These are phyloP conservation scores for Acanthosoma haemorrhoidale DNA, from an alignment of 2,888 invertebrate genomes.

Conservation along the genomic window DNA sequence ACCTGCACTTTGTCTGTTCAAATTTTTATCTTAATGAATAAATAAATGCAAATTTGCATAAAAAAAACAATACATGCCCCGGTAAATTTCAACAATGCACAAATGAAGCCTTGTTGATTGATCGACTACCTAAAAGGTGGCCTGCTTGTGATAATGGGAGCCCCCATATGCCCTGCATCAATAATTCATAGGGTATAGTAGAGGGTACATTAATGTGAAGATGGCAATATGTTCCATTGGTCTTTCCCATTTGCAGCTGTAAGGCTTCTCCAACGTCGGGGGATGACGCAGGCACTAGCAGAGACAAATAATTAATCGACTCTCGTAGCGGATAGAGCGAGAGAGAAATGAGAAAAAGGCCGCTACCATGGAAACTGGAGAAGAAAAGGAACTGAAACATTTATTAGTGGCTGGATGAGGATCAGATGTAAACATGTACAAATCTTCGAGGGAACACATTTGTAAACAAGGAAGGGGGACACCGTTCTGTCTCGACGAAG, in stretches of 20 bases:
- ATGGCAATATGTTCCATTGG: slow-evolving; percentile 10
- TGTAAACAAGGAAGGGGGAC: slow-evolving; percentile 21
- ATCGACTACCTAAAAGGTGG: not conserved
- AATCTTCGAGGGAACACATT: slow-evolving; percentile 19
- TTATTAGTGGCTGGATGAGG: slow-evolving; percentile 14
- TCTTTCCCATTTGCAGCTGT: slow-evolving; percentile 3
- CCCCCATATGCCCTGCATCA: not conserved
- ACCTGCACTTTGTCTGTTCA: no score
- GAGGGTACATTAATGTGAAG: not conserved
- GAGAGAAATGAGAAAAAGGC: slow-evolving; percentile 1
- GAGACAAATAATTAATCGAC: slow-evolving; percentile 6
- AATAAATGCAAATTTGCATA: no score
- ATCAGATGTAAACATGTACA: slow-evolving; percentile 25
- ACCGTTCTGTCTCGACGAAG: no score
- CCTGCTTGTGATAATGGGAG: not conserved
- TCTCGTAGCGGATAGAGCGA: not conserved
- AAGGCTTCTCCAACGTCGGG: not conserved
- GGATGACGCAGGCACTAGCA: not conserved
- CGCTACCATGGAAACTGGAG: not conserved
- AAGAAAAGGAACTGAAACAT: slow-evolving; percentile 12
- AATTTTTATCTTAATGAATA: no score
- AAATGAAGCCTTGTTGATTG: no score
- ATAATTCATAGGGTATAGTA: not conserved
- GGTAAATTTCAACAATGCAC: no score
- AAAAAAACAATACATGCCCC: no score